These are phyloP conservation scores for Dendroctonus ponderosae DNA, from an alignment of 1,140 invertebrate species.

Conservation along the genomic window DNA sequence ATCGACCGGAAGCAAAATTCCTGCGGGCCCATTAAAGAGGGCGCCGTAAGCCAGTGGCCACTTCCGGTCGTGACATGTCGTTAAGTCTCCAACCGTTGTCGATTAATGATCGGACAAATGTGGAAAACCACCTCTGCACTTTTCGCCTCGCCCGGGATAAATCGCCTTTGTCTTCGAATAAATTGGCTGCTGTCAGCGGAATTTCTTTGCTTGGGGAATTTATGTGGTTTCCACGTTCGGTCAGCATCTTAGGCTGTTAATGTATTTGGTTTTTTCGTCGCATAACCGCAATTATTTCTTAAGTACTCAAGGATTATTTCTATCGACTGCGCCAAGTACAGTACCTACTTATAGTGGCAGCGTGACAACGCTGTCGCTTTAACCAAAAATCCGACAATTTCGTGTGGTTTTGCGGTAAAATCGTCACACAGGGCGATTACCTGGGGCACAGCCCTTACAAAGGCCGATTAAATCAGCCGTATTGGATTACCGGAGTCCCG, in stretches of 20 bases:
- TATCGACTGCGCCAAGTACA: too few relatives aligned
- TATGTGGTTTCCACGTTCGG: too few relatives aligned
- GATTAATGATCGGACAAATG: constrained; percentile 51
- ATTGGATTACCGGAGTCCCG: constrained; percentile 9
- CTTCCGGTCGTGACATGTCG: constrained; percentile 48
- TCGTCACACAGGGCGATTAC: constrained; percentile 6
- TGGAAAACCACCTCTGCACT: constrained; percentile 47
- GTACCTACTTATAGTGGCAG: too few relatives aligned
- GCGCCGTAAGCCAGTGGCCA: constrained; percentile 47
- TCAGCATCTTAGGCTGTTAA: too few relatives aligned
- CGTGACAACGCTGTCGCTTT: too few relatives aligned
- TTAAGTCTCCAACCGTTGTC: constrained; percentile 48
- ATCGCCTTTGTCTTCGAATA: constrained; percentile 9
- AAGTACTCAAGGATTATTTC: too few relatives aligned
- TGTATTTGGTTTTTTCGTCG: too few relatives aligned
- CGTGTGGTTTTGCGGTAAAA: background rate
- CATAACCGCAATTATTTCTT: too few relatives aligned
- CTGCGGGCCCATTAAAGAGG: constrained; percentile 47
- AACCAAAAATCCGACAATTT: too few relatives aligned
- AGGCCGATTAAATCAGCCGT: constrained; percentile 16
- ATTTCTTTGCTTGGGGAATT: too few relatives aligned
- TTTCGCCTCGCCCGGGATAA: constrained; percentile 35
- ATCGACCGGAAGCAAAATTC: constrained; percentile 49
- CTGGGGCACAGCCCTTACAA: constrained; percentile 5
- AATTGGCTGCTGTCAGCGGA: too few relatives aligned